phyloP scores from a whole-genome alignment of 1,140 invertebrate genomes.

The Pseudomyrmex pallidus region DNA sequence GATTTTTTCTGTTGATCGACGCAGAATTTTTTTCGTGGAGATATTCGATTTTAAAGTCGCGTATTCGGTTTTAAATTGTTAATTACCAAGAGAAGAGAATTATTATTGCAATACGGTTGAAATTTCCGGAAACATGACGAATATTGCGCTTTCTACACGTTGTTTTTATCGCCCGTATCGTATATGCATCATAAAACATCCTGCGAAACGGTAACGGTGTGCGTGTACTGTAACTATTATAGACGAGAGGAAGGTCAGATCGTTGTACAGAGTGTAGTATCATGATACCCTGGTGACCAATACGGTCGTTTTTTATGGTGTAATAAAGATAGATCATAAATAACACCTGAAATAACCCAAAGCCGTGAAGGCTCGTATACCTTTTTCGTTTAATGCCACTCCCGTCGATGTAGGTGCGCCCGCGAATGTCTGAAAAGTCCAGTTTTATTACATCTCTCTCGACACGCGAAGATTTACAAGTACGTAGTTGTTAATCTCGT shows the following conservation, averaged over 20 bases:
- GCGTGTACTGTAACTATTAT: not conserved
- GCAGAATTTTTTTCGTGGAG: too few relatives aligned
- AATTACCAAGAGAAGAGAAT: not conserved
- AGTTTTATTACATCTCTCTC: not conserved
- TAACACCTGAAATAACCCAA: not conserved
- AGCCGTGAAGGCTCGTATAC: not conserved
- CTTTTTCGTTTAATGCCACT: not conserved
- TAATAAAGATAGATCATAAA: slow-evolving; percentile 33
- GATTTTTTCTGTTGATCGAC: too few relatives aligned
- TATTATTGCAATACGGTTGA: not conserved
- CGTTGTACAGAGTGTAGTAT: slow-evolving; percentile 16
- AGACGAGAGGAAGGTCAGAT: not conserved
- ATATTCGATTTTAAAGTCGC: too few relatives aligned
- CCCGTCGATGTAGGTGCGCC: not conserved
- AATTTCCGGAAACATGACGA: not conserved
- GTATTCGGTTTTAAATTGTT: not conserved
- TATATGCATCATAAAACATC: slow-evolving; percentile 22
- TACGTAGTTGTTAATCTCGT: too few relatives aligned
- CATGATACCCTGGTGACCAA: slow-evolving; percentile 39
- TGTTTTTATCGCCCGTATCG: slow-evolving; percentile 17
- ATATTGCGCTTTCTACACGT: slow-evolving; percentile 3
- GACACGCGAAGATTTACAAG: not conserved
- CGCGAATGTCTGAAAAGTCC: not conserved
- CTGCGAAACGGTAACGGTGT: not conserved
- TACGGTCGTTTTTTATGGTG: slow-evolving; percentile 34